phyloP scores from a whole-genome alignment of 2,113 vertebrate genomes.

The Uria lomvia region DNA sequence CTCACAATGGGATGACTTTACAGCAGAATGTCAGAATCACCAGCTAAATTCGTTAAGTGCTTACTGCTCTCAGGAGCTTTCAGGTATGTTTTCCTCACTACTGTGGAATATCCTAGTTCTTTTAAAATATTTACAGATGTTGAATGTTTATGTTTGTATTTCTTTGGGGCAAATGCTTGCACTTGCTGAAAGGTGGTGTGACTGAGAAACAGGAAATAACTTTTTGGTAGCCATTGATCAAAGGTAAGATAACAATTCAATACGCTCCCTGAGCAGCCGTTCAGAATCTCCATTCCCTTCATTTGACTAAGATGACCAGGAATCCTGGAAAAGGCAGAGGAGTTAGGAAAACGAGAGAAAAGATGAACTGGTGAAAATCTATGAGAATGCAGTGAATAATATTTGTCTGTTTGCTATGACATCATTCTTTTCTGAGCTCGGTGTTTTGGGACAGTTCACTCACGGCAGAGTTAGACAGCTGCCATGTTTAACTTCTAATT shows the following conservation, averaged over 20 bases:
- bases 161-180: background rate
- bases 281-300: background rate
- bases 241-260: background rate
- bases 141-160: background rate
- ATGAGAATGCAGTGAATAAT: background rate
- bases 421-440: background rate
- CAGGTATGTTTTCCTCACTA: background rate
- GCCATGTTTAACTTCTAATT: background rate
- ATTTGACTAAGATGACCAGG: background rate
- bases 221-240: background rate
- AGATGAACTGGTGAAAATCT: background rate
- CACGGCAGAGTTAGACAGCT: background rate
- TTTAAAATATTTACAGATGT: slow-evolving; percentile 25
- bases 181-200: background rate
- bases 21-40: background rate
- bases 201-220: background rate
- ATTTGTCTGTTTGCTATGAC: background rate
- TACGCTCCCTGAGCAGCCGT: background rate
- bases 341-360: background rate
- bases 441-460: background rate
- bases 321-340: background rate
- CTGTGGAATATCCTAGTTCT: slow-evolving; percentile 11
- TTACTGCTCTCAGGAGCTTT: background rate
- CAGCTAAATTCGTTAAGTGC: background rate
- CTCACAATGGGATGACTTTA: background rate